phyloP scores from a whole-genome alignment of 2,797 vertebrate species.

The Rhincodon typus region DNA sequence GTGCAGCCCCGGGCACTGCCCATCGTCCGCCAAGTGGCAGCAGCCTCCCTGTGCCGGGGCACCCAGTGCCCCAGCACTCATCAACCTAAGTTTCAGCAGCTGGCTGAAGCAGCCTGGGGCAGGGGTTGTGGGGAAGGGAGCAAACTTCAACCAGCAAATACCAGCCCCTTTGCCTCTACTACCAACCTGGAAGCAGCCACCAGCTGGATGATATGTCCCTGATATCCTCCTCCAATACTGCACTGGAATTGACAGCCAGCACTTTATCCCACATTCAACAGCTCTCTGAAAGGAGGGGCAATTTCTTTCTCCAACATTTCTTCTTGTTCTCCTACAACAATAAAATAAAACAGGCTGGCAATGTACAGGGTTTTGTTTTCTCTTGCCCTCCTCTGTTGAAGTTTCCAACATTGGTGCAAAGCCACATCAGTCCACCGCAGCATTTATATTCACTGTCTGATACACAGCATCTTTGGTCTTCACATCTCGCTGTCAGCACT shows the following conservation, averaged over 20 bases:
- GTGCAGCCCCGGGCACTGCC: slow-evolving; percentile 76
- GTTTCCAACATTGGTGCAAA: not conserved
- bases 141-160: not conserved
- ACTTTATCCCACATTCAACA: not conserved
- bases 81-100: not conserved
- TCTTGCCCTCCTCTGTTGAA: not conserved
- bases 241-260: not conserved
- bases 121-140: no score
- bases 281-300: not conserved
- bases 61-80: not conserved
- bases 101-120: not conserved
- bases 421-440: not conserved
- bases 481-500: not conserved
- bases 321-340: not conserved
- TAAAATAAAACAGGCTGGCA: not conserved
- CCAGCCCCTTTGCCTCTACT: not conserved
- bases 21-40: slow-evolving; percentile 77
- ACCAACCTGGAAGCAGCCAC: not conserved
- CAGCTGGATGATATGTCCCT: no score
- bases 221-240: not conserved
- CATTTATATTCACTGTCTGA: not conserved
- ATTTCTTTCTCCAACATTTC: not conserved
- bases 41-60: not conserved
- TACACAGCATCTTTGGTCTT: not conserved
- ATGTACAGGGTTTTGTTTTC: not conserved